These are phyloP conservation scores for Ochropacha duplaris DNA, from an alignment of 2,888 invertebrate species.

Conservation along the genomic window DNA sequence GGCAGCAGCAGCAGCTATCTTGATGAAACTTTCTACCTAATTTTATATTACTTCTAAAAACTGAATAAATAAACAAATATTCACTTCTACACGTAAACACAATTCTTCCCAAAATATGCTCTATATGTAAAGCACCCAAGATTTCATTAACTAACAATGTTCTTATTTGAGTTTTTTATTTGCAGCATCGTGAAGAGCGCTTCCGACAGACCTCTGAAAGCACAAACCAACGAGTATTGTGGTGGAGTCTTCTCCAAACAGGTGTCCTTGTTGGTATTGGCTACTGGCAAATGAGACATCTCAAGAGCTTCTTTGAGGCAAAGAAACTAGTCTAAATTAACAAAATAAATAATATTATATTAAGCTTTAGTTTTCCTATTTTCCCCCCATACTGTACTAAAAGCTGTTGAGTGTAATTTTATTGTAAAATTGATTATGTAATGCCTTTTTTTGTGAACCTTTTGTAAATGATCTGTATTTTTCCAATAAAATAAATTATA, in stretches of 20 bases:
- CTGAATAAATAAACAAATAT: too few relatives aligned
- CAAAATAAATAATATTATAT: constrained; percentile 8
- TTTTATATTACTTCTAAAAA: too few relatives aligned
- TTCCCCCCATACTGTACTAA: constrained; percentile 27
- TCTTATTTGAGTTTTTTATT: constrained; percentile 18
- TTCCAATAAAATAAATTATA: constrained; percentile 54
- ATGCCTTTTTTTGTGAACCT: constrained; percentile 27
- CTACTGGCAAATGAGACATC: constrained; percentile 99
- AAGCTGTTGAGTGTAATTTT: constrained; percentile 23
- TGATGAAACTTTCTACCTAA: too few relatives aligned
- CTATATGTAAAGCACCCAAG: background rate
- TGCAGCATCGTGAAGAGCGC: constrained; percentile 97
- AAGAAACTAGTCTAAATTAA: constrained; percentile 95
- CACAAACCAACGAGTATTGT: constrained; percentile 96
- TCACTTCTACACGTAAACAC: too few relatives aligned
- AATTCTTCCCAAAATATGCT: too few relatives aligned
- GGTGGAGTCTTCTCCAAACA: constrained; percentile 98
- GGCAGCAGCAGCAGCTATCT: too few relatives aligned
- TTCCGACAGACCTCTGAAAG: constrained; percentile 99
- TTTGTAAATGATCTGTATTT: constrained; percentile 64
- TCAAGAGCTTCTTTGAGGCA: constrained; percentile 99
- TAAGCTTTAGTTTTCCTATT: constrained; percentile 26
- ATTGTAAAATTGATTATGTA: constrained; percentile 18
- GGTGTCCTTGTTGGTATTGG: constrained; percentile 95
- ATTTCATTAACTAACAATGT: background rate